Conservation (phyloP, 2,113 vertebrate species). For the Callorhinus ursinus region DNA sequence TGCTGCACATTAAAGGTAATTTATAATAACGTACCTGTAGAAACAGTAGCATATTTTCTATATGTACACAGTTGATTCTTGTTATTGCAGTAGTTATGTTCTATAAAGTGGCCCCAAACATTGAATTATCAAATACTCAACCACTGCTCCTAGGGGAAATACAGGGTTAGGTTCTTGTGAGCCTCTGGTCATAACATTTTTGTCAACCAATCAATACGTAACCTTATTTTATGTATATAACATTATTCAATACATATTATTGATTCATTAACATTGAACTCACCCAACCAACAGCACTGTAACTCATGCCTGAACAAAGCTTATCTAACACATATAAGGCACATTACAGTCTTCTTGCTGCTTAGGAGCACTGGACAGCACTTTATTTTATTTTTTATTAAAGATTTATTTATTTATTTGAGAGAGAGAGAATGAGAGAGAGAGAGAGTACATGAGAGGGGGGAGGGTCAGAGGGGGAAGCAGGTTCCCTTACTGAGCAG, state of each 20-base stretch:
- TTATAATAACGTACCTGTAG: not conserved
- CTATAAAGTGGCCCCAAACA: not conserved
- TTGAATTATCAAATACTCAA: not conserved
- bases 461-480: too few relatives aligned
- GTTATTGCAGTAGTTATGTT: not conserved
- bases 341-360: too few relatives aligned
- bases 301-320: not conserved
- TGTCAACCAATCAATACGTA: not conserved
- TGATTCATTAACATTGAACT: not conserved
- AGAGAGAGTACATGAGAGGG: too few relatives aligned
- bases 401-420: too few relatives aligned
- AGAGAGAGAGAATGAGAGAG: too few relatives aligned
- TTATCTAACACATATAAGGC: not conserved
- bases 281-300: not conserved
- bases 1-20: slow-evolving; percentile 59
- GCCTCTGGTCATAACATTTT: not conserved
- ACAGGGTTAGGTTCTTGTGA: not conserved
- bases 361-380: not conserved
- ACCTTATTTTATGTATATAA: not conserved
- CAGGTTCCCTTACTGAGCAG: too few relatives aligned
- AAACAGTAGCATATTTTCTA: not conserved
- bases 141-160: not conserved
- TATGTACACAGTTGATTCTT: not conserved
- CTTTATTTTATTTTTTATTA: too few relatives aligned
- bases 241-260: not conserved